These are phyloP conservation scores for Leptopilina drosophilae DNA, from an alignment of 2,888 invertebrate genomes.

Conservation along the genomic window DNA sequence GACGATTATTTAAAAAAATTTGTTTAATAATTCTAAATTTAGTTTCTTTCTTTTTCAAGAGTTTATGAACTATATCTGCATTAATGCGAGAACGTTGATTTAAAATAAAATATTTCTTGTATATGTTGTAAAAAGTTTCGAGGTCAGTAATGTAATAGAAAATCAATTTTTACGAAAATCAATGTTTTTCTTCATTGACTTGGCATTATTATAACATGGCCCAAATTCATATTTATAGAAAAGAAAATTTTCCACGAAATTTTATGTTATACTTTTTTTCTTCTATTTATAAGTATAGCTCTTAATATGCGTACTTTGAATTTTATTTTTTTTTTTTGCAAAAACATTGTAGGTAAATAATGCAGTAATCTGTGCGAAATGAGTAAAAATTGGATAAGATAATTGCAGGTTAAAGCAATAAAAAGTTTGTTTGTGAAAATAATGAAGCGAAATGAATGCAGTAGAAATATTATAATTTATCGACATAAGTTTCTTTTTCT, in stretches of 20 bases:
- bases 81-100: too few species aligned
- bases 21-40: too few species aligned
- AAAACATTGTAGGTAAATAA: background rate
- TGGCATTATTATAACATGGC: background rate
- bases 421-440: background rate
- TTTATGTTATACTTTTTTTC: background rate
- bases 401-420: background rate
- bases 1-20: too few species aligned
- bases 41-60: background rate
- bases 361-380: background rate
- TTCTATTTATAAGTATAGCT: background rate
- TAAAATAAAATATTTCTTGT: background rate
- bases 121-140: background rate
- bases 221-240: background rate
- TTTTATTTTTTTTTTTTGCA: background rate
- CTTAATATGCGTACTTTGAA: background rate
- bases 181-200: background rate
- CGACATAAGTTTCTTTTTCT: too few species aligned
- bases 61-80: background rate
- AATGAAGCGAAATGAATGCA: background rate
- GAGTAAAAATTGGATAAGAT: slow-evolving; percentile 9
- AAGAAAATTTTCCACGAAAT: background rate
- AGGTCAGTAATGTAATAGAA: background rate
- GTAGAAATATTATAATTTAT: background rate
- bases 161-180: slow-evolving; percentile 18